Base-by-base conservation (phyloP, 53 echinoderm and acorn worm species). In the Astropecten irregularis region DNA sequence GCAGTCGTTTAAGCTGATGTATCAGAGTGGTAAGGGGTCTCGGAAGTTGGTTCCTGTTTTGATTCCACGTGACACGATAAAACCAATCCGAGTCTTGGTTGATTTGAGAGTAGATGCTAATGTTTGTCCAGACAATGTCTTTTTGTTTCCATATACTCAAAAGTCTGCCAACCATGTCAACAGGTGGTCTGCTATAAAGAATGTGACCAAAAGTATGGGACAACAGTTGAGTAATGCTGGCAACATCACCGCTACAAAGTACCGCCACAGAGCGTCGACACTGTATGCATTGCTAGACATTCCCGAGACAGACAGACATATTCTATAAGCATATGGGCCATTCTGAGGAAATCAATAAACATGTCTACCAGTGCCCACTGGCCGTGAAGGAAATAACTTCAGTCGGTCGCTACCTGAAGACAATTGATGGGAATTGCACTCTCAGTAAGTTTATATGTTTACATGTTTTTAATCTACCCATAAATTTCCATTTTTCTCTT, bases 321-420 rank as follows among this genome's bases (percentile, higher is more conserved):
- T 15, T 18, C 34, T 62, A 14, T 62, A 62, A 85, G 30, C 92
- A 89, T 36, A 82, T 92, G 85, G 89, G 86, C 7, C 92, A 92
- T 46, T 85, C 85, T 19, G 69, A 52, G 46, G 67, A 74, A 26
- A 86, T 73, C 14, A 92, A 92, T 56, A 6, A 27, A 40, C 56
- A 86, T 35, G 59, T 92, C 16, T 92, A 92, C 53, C 92, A 92
- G 48, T 86, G 89, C n/a, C 92, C 92, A 11, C 13, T 49, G 27
- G 76, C 76, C 4, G 19, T 76, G 33, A 49, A 34, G n/a, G 76
- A 76, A 55, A 52, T 76, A 0, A 55, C 56, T 16, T 13, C 53
- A 33, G 76, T 76, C 15, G 76, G 48, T 21, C 9, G 49, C 1
- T 73, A n/a, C n/a, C n/a, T n/a, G n/a, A n/a, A n/a, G n/a, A n/a